Conservation (phyloP, 2,797 vertebrate genomes). For the Hafferia zeledoni region DNA sequence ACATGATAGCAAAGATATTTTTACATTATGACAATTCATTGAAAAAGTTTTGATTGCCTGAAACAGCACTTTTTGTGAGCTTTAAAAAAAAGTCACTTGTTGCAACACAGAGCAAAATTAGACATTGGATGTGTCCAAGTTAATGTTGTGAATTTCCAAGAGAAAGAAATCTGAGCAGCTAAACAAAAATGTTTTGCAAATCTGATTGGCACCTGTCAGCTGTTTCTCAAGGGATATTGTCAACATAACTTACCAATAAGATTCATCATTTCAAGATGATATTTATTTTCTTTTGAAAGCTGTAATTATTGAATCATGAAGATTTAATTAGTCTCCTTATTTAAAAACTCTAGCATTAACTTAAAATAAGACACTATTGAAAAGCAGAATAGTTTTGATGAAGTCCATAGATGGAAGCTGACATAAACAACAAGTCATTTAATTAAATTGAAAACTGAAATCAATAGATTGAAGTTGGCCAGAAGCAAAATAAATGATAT, state of each 20-base stretch:
- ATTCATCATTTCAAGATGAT: slow-evolving; percentile 2
- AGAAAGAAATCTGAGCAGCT: not conserved
- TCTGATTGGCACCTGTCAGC: slow-evolving; percentile 54
- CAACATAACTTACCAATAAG: slow-evolving; percentile 12
- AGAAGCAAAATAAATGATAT: not conserved
- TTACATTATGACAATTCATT: not conserved
- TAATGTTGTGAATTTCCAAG: not conserved
- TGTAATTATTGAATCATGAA: slow-evolving; percentile 26
- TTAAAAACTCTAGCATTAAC: not conserved
- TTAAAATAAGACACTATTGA: not conserved
- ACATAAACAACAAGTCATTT: not conserved
- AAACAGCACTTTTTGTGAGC: not conserved
- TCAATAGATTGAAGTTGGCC: not conserved
- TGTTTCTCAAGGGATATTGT: not conserved
- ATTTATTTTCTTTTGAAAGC: slow-evolving; percentile 36
- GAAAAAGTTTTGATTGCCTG: not conserved
- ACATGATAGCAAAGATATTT: not conserved
- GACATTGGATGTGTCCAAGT: not conserved
- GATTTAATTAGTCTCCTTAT: slow-evolving; percentile 20
- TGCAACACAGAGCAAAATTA: not conserved
- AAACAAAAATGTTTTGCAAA: slow-evolving; percentile 44
- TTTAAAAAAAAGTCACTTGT: not conserved
- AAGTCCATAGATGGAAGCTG: not conserved
- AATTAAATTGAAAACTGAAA: not conserved
- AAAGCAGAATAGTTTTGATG: slow-evolving; percentile 16